Conservation (phyloP, 2,888 invertebrate species). For the Ichneumoninae sp. region DNA sequence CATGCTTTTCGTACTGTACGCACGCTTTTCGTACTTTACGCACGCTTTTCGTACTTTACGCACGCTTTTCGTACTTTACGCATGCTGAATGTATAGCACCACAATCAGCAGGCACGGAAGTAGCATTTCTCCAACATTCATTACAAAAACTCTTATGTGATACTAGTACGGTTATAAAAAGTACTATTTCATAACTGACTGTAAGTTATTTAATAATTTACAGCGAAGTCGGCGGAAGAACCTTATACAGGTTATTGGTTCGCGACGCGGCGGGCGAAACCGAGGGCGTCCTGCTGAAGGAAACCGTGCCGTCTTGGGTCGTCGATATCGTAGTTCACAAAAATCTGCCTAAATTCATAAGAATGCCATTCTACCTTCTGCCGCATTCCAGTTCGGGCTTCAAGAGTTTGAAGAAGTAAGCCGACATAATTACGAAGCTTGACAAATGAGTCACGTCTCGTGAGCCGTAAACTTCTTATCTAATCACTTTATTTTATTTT, state of each 20-base stretch:
- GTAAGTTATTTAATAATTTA: not conserved
- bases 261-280: slow-evolving; percentile 98
- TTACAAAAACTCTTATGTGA: too few relatives aligned
- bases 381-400: slow-evolving; percentile 92
- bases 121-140: too few relatives aligned
- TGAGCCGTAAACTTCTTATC: not conserved
- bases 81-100: too few relatives aligned
- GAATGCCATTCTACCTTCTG: slow-evolving; percentile 98
- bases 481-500: slow-evolving; percentile 42
- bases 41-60: too few relatives aligned
- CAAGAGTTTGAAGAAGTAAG: slow-evolving; percentile 88
- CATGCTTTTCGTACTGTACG: too few relatives aligned
- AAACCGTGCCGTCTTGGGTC: slow-evolving; percentile 98
- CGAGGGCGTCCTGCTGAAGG: slow-evolving; percentile 95
- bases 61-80: too few relatives aligned
- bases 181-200: not conserved
- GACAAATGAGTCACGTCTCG: not conserved
- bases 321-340: slow-evolving; percentile 97
- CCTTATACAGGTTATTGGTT: slow-evolving; percentile 94
- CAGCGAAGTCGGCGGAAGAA: slow-evolving; percentile 98
- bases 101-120: too few relatives aligned
- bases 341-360: slow-evolving; percentile 97
- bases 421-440: not conserved
- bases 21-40: too few relatives aligned
- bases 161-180: too few relatives aligned